Evolutionary conservation across 2,797 vertebrate genomes (phyloP), one percentile per base, ranked within the genome.

Genomic region (Prionace glauca): DNA sequence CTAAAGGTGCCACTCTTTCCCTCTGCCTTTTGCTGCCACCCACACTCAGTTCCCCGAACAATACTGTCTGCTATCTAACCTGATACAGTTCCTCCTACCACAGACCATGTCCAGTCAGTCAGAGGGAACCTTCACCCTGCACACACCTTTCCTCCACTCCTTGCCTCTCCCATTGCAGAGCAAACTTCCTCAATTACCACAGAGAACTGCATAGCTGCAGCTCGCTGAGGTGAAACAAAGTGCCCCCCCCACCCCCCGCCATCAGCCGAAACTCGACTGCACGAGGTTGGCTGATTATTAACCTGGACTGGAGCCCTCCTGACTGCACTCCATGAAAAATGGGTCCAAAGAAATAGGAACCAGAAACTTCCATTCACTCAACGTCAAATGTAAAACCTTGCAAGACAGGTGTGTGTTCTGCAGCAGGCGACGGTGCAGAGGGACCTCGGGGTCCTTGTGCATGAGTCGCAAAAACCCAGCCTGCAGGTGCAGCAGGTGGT

Each of bases 191-290:
- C 77, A 77, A 77, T 74, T 60, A 77, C 45, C 26, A 36, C 71
- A 77, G 56, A 14, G 60, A 95, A 60, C 32, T 18, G 69, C 93
- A 95, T 95, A 95, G 71, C 93, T 74, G 93, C 93, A 77, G 71
- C 29, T 95, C 72, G 32, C 32, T 50, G 93, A 95, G 69, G 71
- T 95, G 93, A 56, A 95, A 95, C 45, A 77, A 29, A 60, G 26
- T 18, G 45, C 45, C 26, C 90, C 69, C 16, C 10, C 45, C 45
- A 50, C 45, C 3, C 1, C 5, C 50, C 12, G 11, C 26, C 12
- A 1, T 60, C 71, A 77, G 93, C 14, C 93, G 77, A 32, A 74
- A 56, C 71, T 60, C 45, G 16, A 77, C 29, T 56, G 71, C 45
- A 22, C 29, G 32, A 69, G 71, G 16, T 32, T 77, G 69, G 71